Base-by-base conservation (phyloP, 2,113 vertebrate species). In the Sapajus apella region DNA sequence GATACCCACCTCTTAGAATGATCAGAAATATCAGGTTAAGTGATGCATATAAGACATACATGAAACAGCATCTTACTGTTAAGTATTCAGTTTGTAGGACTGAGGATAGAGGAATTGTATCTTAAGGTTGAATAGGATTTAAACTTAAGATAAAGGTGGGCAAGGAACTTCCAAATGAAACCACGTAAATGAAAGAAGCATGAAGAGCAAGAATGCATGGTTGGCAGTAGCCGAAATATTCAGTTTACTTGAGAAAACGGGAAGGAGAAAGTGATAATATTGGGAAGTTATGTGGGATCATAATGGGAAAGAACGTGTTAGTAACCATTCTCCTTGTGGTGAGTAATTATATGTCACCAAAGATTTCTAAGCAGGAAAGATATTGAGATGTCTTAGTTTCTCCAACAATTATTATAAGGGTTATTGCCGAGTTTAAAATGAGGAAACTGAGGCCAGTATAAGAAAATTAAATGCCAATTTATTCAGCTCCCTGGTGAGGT, bases 101-200 rank as follows among this genome's bases (percentile, higher is more conserved):
- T 9, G 12, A 81, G 37, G 10, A 55, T 6, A 12, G 68, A 35
- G 30, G 23, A 6, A 2, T 56, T 32, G 40, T 3, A 17, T 3
- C 12, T 68, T 23, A 16, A 47, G 2, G 40, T 18, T 8, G 40
- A 45, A 23, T 3, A 4, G 70, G 12, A 5, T 37, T 40, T 52
- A 50, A 9, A 2, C 55, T 37, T 9, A 13, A 16, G 55, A 30
- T 23, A 8, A 8, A 47, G 25, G 4, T 1, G 47, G 61, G 43
- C 45, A 43, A 10, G 66, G 47, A 68, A 1, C 18, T 17, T 25
- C 56, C 52, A 17, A n/a, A 4, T 18, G 40, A 56, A 30, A 25
- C 27, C 3, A 0, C 3, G 20, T 17, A 58, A 52, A 13, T 4
- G 1, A 2, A 66, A 40, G 20, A 14, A 16, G 0, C 2, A 6